phyloP scores from a whole-genome alignment of 2,113 vertebrate species.

The Pongo pygmaeus region DNA sequence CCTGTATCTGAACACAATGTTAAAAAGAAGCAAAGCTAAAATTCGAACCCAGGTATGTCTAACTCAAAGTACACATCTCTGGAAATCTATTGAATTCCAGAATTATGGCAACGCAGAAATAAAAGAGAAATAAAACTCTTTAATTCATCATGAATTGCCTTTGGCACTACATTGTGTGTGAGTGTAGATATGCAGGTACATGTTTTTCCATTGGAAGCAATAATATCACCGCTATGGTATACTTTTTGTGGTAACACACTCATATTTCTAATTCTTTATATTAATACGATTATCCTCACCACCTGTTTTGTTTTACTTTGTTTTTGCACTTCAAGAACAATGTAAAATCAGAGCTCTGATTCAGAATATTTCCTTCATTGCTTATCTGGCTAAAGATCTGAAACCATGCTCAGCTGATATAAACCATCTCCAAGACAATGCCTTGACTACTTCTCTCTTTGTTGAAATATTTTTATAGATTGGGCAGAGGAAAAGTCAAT shows the following conservation, averaged over 20 bases:
- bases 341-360: neutral
- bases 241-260: neutral
- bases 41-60: neutral
- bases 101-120: neutral
- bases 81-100: neutral
- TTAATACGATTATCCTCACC: neutral
- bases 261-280: neutral
- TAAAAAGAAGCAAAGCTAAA: conserved; percentile 41
- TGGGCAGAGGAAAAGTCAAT: neutral
- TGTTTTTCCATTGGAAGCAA: neutral
- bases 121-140: conserved; percentile 22
- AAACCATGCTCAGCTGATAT: neutral
- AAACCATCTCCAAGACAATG: neutral
- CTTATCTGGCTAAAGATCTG: neutral
- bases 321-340: neutral
- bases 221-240: neutral
- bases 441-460: neutral
- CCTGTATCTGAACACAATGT: neutral
- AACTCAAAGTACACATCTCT: neutral
- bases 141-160: neutral
- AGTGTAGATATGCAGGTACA: rapidly evolving
- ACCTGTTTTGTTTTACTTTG: conserved; percentile 1
- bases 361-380: neutral
- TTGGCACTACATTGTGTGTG: neutral
- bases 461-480: neutral